Base-by-base conservation (phyloP, 2,797 vertebrate species). In the Trematomus bernacchii region DNA sequence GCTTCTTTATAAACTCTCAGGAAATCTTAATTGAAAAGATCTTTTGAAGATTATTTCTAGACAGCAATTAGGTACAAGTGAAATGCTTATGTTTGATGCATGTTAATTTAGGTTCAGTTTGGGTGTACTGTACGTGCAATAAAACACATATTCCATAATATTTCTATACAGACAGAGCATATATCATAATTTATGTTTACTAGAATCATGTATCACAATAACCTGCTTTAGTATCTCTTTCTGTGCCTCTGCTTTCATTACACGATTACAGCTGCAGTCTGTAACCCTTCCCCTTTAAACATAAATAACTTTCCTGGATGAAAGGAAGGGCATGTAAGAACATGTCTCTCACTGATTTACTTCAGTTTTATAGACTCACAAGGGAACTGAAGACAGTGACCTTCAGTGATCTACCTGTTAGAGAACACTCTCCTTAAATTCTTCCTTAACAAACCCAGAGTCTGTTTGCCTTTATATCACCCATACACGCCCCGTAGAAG, bases 381-480 rank as follows among this genome's bases (percentile, higher is more conserved):
- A 54, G 71, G 80, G 72, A 85, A 88, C 73, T 80, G 80, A 63
- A 84, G 83, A 79, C 64, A 46, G 59, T 82, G 81, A 90, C 87
- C 85, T 87, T 59, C 58, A 78, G 27, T 58, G 63, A 76, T 83
- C 77, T 67, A 73, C 73, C 73, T 60, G 69, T 67, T 65, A 63
- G 43, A 50, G 54, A 53, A 59, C 68, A 53, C 53, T 62, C 64
- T 58, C 19, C 57, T 3, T 30, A 27, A 63, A 76, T 72, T 75
- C 48, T 44, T 76, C 71, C 57, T 63, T 53, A 14, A 79, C 73
- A 76, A 77, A 70, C 66, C 78, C 48, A n/a, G 59, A 60, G 74
- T 78, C 72, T 58, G 44, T 15, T 42, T 42, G 51, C 18, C 62
- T 64, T 78, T 40, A 83, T 71, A 1, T 11, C 14, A 30, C 27